Conservation (phyloP, 1,140 invertebrate species). For the Pachypeltis micranthus region DNA sequence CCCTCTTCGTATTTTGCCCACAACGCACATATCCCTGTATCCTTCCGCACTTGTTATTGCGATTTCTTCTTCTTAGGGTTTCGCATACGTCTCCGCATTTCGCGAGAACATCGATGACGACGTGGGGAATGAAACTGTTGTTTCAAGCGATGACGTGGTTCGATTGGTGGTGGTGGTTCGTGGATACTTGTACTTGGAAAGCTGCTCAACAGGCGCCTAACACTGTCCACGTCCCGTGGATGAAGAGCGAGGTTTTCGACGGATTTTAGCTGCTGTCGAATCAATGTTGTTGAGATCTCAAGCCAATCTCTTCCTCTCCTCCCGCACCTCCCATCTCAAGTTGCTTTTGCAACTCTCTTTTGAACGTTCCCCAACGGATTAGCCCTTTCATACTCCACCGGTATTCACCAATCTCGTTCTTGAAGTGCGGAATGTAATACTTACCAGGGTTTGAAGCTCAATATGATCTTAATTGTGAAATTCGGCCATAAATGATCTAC, state of each 20-base stretch:
- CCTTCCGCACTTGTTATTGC: background rate
- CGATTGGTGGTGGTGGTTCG: background rate
- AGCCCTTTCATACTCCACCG: background rate
- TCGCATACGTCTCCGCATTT: background rate
- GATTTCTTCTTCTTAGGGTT: background rate
- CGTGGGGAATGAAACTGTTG: background rate
- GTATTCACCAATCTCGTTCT: no score
- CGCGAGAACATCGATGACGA: background rate
- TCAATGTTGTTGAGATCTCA: no score
- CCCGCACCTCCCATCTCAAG: no score
- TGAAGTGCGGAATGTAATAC: no score
- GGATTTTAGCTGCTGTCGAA: background rate
- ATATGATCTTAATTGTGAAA: no score
- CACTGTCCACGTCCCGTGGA: background rate
- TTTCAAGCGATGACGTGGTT: background rate
- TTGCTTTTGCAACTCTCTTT: background rate
- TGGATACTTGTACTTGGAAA: background rate
- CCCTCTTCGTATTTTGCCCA: background rate
- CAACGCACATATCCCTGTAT: background rate
- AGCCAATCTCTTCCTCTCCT: no score
- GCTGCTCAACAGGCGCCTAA: background rate
- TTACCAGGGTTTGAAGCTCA: no score
- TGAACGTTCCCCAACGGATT: background rate
- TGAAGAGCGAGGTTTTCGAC: background rate
- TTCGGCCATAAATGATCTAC: no score